Evolutionary conservation across 2,113 vertebrate species (phyloP).

Genomic region (Tragulus kanchil): DNA sequence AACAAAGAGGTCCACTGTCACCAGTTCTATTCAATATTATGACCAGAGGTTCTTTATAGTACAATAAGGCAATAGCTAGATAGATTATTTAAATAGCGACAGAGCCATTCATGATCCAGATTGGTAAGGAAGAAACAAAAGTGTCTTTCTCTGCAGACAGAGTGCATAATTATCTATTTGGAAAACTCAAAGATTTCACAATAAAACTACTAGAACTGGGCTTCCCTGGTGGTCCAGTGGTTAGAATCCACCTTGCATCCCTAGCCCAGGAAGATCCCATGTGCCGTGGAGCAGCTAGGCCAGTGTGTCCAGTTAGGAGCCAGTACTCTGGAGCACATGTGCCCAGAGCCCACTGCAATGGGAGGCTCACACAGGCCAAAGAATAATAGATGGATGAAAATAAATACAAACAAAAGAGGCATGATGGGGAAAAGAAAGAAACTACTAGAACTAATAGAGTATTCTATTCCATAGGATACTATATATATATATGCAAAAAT

Average conservation of each 20-base stretch:
- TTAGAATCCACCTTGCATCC: too few relatives aligned
- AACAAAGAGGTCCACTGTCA: neutral
- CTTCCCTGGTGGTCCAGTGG: too few relatives aligned
- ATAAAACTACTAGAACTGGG: neutral
- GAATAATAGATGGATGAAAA: too few relatives aligned
- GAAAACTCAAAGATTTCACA: neutral
- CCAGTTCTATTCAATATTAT: neutral
- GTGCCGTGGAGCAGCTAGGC: too few relatives aligned
- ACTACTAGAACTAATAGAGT: neutral
- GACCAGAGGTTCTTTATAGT: neutral
- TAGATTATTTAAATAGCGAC: too few relatives aligned
- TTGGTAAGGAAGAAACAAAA: slow-evolving; percentile 17
- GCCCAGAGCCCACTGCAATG: too few relatives aligned
- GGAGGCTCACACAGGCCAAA: too few relatives aligned
- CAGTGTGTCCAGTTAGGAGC: too few relatives aligned
- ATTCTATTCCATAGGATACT: neutral
- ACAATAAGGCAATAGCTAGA: neutral
- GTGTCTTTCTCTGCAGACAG: neutral
- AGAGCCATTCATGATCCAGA: neutral
- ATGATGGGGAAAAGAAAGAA: neutral
- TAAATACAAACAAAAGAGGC: too few relatives aligned
- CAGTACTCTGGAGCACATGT: too few relatives aligned
- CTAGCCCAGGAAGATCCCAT: too few relatives aligned
- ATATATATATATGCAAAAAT: neutral
- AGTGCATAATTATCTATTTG: neutral